Percentiles rank a stretch among this genome's conserved stretches.
Evolutionary conservation across 2,888 invertebrate genomes (phyloP).

Genomic region (Leistus spinibarbis): DNA sequence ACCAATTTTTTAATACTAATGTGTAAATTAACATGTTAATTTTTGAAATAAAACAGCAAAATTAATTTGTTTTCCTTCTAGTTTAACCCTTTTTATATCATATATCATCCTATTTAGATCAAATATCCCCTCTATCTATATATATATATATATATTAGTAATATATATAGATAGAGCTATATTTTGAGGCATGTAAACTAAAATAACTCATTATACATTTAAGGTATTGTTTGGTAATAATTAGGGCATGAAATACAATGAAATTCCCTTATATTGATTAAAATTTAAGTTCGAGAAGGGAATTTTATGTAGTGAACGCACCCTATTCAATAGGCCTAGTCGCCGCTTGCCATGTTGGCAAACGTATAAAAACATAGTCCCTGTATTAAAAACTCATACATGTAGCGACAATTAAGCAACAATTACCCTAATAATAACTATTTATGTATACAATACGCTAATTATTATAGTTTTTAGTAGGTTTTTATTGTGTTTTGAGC

Average conservation of each 20-base stretch:
- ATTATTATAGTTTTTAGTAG: neutral
- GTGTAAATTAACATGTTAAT: conserved; percentile 4
- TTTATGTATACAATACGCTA: neutral
- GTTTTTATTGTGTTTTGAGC: neutral
- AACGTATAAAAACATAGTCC: conserved; percentile 17
- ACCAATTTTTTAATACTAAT: conserved; percentile 9
- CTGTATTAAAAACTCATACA: neutral
- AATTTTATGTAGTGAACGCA: conserved; percentile 7
- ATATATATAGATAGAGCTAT: too few species aligned
- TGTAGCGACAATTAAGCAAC: neutral
- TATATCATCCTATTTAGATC: too few species aligned
- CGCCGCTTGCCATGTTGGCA: conserved; percentile 30
- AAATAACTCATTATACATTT: neutral
- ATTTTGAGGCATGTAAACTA: neutral
- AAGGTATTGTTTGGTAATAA: neutral
- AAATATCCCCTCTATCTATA: too few species aligned
- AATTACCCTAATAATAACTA: neutral
- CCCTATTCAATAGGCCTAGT: conserved; percentile 23
- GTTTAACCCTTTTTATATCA: neutral
- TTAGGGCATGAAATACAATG: neutral
- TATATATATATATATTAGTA: too few species aligned
- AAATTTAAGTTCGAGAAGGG: neutral
- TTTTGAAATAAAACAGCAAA: conserved; percentile 16
- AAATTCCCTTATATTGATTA: neutral
- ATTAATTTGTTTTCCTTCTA: neutral